Evolutionary conservation across 2,797 vertebrate species (phyloP), one percentile per base, ranked within the genome.

Genomic region (Astyanax mexicanus): DNA sequence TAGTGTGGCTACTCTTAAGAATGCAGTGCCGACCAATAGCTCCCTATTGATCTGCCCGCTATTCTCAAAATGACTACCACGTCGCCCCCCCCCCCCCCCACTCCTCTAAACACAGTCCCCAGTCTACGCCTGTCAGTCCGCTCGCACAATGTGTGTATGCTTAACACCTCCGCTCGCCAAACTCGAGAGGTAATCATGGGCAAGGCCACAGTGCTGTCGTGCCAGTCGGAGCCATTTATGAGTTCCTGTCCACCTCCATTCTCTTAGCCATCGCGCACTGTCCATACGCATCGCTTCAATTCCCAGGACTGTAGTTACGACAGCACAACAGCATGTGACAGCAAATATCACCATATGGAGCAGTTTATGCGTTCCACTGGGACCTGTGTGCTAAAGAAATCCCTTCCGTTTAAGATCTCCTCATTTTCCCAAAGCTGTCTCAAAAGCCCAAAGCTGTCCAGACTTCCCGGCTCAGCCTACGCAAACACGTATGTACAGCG

Each of bases 341-440:
- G 4, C 21, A 68, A 25, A 65, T 32, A 27, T 40, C 44, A 78
- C 61, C 55, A 68, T 62, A 62, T 75, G 42, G 62, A 72, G 13
- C 9, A 23, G 19, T 58, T 58, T 58, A 37, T 58, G 55, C 1
- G 17, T 19, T 58, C 55, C 55, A 1, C 55, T 35, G 55, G 29
- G 55, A 58, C 55, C 55, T 58, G 55, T 58, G 58, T 6, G 17
- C 25, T 4, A 38, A 11, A 38, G 40, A 3, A 44, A 44, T 3
- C 21, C 47, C 17, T 69, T 69, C 47, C 29, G 21, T 52, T 47
- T 61, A 55, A 42, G 61, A 66, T 65, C 68, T 42, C 51, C 9
- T 65, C 25, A 23, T 70, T 44, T 74, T 74, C 54, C 57, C 40
- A 70, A 69, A 74, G 51, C 51, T 54, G 51, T 54, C 51, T 58